A percentile compares a stretch with the other conserved stretches of the same genome.
Conservation (phyloP, 2,888 invertebrate genomes). For the Diarsia dahlii region DNA sequence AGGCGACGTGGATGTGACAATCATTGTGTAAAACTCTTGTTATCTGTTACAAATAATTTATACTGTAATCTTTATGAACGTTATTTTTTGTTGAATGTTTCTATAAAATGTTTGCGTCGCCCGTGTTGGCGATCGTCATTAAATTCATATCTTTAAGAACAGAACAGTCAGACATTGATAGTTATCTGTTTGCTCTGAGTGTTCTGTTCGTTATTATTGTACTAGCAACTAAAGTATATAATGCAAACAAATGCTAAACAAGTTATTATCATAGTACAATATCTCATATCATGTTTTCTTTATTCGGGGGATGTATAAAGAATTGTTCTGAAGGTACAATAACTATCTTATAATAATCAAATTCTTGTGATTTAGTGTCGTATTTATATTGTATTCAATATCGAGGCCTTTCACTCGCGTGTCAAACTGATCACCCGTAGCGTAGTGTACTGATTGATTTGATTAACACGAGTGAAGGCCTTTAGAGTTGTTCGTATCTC, state of each 20-base stretch:
- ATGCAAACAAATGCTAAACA: constrained; percentile 40
- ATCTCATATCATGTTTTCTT: constrained; percentile 78
- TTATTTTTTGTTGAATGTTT: constrained; percentile 63
- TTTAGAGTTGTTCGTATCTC: constrained; percentile 47
- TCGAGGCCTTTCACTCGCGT: constrained; percentile 50
- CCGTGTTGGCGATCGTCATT: constrained; percentile 20
- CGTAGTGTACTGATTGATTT: constrained; percentile 49
- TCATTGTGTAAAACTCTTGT: constrained; percentile 56
- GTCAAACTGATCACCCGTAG: constrained; percentile 53
- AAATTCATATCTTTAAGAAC: constrained; percentile 51
- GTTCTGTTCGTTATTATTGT: constrained; percentile 46
- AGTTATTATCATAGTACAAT: constrained; percentile 76
- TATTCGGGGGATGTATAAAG: constrained; percentile 64
- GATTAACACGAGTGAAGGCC: constrained; percentile 39
- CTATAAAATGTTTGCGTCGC: constrained; percentile 52
- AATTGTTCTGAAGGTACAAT: constrained; percentile 77
- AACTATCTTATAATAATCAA: constrained; percentile 77
- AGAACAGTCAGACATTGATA: constrained; percentile 21
- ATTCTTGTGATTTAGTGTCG: constrained; percentile 81
- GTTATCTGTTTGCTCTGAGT: constrained; percentile 21
- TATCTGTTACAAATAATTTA: constrained; percentile 65
- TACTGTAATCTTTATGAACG: constrained; percentile 61
- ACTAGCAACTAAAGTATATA: constrained; percentile 43
- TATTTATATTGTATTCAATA: constrained; percentile 71
- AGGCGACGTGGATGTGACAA: constrained; percentile 19